A percentile compares a stretch with the other conserved stretches of the same genome.
phyloP scores from a whole-genome alignment of 1,140 invertebrate species.

The Venturia canescens region DNA sequence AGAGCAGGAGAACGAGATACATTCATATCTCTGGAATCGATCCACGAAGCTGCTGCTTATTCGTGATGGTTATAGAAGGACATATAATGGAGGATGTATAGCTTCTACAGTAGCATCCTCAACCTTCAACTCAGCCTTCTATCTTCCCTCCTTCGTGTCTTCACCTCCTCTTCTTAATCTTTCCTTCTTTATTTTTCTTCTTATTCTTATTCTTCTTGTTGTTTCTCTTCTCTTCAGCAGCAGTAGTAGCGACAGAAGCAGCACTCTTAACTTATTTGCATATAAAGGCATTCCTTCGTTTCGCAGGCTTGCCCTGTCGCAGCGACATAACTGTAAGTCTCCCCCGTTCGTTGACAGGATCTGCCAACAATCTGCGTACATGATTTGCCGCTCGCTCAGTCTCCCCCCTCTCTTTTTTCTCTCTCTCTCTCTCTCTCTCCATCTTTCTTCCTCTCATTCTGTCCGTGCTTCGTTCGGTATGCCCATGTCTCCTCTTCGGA shows the following conservation, averaged over 20 bases:
- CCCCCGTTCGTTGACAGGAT: conserved; percentile 70
- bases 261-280: conserved; percentile 71
- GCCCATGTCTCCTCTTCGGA: conserved; percentile 42
- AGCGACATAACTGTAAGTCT: conserved; percentile 74
- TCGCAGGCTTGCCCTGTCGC: conserved; percentile 66
- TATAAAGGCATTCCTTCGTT: conserved; percentile 76
- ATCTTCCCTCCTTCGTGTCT: conserved; percentile 34
- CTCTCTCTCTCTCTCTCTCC: conserved; percentile 51
- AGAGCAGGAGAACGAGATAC: conserved; percentile 16
- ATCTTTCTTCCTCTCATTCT: conserved; percentile 36
- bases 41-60: conserved; percentile 26
- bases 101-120: conserved; percentile 28
- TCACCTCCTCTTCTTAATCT: conserved; percentile 53
- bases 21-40: conserved; percentile 44
- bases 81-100: conserved; percentile 8
- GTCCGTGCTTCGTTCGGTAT: conserved; percentile 20
- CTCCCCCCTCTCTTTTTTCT: conserved; percentile 57
- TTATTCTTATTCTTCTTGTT: conserved; percentile 60
- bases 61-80: conserved; percentile 27
- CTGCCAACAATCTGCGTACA: conserved; percentile 74
- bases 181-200: too few relatives aligned
- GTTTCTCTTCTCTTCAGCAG: conserved; percentile 58
- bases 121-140: conserved; percentile 44
- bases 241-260: conserved; percentile 21
- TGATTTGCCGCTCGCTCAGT: conserved; percentile 69